A percentile compares a stretch with the other conserved stretches of the same genome.
These are phyloP conservation scores for Tholera decimalis DNA, from an alignment of 2,888 invertebrate species.

Conservation along the genomic window DNA sequence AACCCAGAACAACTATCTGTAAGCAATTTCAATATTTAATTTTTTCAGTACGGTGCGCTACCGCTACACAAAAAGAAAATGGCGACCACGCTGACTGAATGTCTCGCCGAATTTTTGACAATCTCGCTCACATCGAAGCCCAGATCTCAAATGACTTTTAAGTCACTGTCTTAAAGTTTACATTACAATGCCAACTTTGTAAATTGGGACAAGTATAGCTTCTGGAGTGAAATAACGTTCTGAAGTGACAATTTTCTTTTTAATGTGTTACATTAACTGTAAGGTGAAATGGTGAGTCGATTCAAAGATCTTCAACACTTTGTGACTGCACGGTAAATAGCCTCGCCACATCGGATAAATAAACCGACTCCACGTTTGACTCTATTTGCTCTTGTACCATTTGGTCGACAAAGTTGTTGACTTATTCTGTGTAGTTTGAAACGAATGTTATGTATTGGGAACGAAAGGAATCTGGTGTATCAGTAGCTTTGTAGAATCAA, in stretches of 20 bases:
- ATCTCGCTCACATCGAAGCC: slow-evolving; percentile 1
- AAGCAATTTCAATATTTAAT: background rate
- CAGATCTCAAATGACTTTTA: background rate
- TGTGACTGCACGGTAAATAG: slow-evolving; percentile 40
- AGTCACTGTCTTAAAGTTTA: background rate
- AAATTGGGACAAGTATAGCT: background rate
- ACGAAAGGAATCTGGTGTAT: slow-evolving; percentile 13
- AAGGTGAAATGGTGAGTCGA: background rate
- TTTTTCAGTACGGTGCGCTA: background rate
- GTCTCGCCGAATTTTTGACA: background rate
- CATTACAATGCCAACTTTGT: too few species aligned
- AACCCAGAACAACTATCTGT: too few species aligned
- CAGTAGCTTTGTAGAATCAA: background rate
- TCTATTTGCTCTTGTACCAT: slow-evolving; percentile 22
- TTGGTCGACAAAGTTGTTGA: slow-evolving; percentile 44
- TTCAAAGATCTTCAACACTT: slow-evolving; percentile 16
- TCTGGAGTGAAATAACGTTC: background rate
- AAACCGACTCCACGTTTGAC: slow-evolving; percentile 32
- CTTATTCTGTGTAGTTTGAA: slow-evolving; percentile 23
- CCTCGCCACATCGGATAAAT: slow-evolving; percentile 31
- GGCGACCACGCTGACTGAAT: background rate
- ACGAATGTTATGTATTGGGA: slow-evolving; percentile 13
- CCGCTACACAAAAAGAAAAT: background rate
- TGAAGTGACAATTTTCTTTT: too few species aligned
- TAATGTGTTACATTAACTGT: too few species aligned